Evolutionary conservation across 1,140 invertebrate genomes (phyloP), one percentile per base, ranked within the genome.

Genomic region (Drosophila carrolli): DNA sequence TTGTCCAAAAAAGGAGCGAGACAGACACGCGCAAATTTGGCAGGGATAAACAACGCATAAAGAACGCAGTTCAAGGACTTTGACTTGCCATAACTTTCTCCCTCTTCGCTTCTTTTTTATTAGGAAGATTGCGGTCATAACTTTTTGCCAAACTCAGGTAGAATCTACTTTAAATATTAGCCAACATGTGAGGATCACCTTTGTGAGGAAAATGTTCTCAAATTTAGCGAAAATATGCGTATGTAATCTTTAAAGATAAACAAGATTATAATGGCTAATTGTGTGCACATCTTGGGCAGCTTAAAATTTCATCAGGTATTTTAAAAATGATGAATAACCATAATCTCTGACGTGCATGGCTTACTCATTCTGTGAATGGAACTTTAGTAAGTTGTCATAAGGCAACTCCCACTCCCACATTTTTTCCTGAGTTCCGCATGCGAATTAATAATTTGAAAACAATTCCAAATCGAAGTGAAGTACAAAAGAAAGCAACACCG

Each of bases 11-110:
- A 56, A 54, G 66, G 51, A 57, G 44, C 53, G 54, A 59, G 43
- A 46, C 73, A 70, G 82, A 79, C 83, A 86, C 83, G 79, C 83
- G 83, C 72, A 73, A 75, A 71, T 81, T 83, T 47, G 56, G 32
- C 61, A 74, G 53, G 73, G 35, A 75, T 78, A 78, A 68, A 81
- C 55, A 77, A 76, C 59, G 65, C 83, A 83, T 78, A 82, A 88
- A 79, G 68, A 88, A 89, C 76, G 67, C 76, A 80, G 80, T 84
- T 89, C 83, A 88, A 88, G 83, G 83, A 89, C 81, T 81, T 43
- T 47, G 57, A 66, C 68, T 58, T 37, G 19, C 37, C 70, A 82
- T 82, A 54, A 88, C 82, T 88, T 86, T 86, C 82, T 50, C 71
- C 51, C 50, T 81, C 43, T 81, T 19, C 40, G 47, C 59, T 66